Base-by-base conservation (phyloP, 2,113 vertebrate genomes). In the Pipa parva region DNA sequence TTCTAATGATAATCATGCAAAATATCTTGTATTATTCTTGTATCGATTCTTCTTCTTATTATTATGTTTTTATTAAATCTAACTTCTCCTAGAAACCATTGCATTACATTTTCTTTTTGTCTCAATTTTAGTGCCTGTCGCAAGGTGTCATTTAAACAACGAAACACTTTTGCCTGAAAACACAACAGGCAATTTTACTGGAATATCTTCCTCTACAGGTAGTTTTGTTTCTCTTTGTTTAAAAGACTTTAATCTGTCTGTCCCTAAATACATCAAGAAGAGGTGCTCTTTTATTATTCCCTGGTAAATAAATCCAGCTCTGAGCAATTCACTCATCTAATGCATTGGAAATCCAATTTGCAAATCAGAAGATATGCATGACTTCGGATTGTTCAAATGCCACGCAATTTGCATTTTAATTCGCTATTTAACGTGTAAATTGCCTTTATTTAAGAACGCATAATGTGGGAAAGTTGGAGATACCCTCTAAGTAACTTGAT, bases 261-360 rank as follows among this genome's bases (percentile, higher is more conserved):
- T 31, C 4, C n/a, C 13, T 42, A 3, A 42, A 13, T 13, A 6
- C 12, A 42, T 15, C 37, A 74, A 74, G 26, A 75, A 72, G 25
- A 76, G 78, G 73, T 81, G 54, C 71, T 68, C 58, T 77, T 79
- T 82, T 73, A 65, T 55, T 61, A 75, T 64, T 69, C 42, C 60
- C 78, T 71, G 67, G 71, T 78, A 73, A 75, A 81, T 70, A 73
- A 66, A 79, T 82, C 66, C 76, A 61, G 78, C 72, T 74, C 80
- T 77, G 80, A 71, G 75, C 88, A 80, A 83, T 86, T 92, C 87
- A 87, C 75, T 77, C 69, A 77, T 79, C 83, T 80, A 87, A 91
- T 91, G 89, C 90, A 88, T 87, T 73, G 87, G 89, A 94, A 95
- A 95, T 94, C 91, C 91, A 90, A 94, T 95, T 95, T 95, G 89